A percentile compares a stretch with the other conserved stretches of the same genome.
phyloP scores from a whole-genome alignment of 2,113 vertebrate genomes.

The Seriola rivoliana region DNA sequence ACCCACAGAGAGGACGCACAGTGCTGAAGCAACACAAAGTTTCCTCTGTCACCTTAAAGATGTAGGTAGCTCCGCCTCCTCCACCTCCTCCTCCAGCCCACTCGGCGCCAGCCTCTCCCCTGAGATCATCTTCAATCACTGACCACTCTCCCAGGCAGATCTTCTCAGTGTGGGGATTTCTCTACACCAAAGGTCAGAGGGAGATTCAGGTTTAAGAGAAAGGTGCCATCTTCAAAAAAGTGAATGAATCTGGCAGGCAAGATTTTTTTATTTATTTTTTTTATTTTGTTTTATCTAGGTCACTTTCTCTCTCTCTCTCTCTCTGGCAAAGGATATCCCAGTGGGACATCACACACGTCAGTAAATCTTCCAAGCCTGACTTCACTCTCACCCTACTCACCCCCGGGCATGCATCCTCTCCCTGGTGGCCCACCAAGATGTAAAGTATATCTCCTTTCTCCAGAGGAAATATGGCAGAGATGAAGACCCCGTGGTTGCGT shows the following conservation, averaged over 20 bases:
- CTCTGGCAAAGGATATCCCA: background rate
- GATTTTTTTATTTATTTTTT: background rate
- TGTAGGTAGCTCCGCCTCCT: constrained; percentile 90
- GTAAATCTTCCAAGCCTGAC: background rate
- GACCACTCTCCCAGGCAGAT: constrained; percentile 91
- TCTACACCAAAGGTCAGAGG: constrained; percentile 67
- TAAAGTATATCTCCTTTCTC: constrained; percentile 89
- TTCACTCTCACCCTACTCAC: constrained; percentile 77
- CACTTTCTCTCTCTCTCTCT: background rate
- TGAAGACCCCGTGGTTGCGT: constrained; percentile 89
- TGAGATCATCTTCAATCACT: constrained; percentile 87
- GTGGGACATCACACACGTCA: background rate
- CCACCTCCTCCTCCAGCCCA: constrained; percentile 93
- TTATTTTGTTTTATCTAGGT: background rate
- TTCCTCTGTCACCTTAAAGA: constrained; percentile 86
- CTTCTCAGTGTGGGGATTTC: constrained; percentile 86
- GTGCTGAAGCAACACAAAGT: background rate
- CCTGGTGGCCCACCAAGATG: constrained; percentile 92
- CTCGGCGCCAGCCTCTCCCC: constrained; percentile 71
- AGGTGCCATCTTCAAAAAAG: background rate
- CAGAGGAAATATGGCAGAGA: constrained; percentile 89
- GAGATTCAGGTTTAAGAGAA: constrained; percentile 17
- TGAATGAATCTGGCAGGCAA: background rate
- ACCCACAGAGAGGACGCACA: background rate
- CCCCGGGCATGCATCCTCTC: constrained; percentile 92